Percentiles rank a stretch among this genome's conserved stretches.
phyloP scores from a whole-genome alignment of 2,113 vertebrate species.

The Willisornis vidua region DNA sequence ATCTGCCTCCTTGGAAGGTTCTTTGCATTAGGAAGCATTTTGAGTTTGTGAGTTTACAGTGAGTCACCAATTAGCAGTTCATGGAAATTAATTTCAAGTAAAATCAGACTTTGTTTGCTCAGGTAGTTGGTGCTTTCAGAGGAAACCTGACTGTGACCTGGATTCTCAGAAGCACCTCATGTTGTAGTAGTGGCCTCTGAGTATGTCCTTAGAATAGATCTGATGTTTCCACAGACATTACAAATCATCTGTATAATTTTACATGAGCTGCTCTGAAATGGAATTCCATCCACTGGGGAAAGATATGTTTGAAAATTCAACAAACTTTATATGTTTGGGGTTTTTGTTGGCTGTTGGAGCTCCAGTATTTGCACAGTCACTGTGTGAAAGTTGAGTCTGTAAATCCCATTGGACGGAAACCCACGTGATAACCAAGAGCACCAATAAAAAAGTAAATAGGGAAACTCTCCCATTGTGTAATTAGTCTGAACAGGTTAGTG shows the following conservation, averaged over 20 bases:
- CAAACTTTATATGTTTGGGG: not conserved
- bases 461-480: not conserved
- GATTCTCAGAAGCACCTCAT: not conserved
- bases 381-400: not conserved
- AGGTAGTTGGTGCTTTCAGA: not conserved
- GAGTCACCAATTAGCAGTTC: not conserved
- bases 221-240: not conserved
- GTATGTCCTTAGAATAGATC: not conserved
- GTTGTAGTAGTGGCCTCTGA: not conserved
- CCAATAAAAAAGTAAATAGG: not conserved
- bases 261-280: not conserved
- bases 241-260: not conserved
- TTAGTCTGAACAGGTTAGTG: not conserved
- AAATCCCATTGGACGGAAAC: not conserved
- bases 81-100: not conserved
- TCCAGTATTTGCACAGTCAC: not conserved
- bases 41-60: not conserved
- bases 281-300: slow-evolving; percentile 12
- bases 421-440: not conserved
- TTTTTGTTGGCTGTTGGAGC: not conserved
- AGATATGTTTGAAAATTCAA: not conserved
- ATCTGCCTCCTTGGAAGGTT: not conserved
- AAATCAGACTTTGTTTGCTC: not conserved
- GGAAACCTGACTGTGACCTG: not conserved
- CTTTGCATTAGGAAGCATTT: not conserved